Conservation (phyloP, 2,888 invertebrate genomes). For the Agrilus biguttatus region DNA sequence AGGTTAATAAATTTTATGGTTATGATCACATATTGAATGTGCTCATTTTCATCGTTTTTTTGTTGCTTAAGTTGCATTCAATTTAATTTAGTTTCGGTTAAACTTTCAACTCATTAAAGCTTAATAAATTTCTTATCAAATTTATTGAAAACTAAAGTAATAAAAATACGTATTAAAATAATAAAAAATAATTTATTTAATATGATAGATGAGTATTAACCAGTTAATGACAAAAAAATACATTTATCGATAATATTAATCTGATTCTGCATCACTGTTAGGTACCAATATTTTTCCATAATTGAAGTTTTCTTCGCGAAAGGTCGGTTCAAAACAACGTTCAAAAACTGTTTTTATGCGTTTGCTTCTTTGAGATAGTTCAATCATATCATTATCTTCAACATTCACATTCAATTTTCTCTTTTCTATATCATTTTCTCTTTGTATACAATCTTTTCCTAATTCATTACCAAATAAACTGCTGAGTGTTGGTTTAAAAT, state of each 20-base stretch:
- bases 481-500: not conserved
- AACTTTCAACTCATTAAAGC: too few relatives aligned
- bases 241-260: not conserved
- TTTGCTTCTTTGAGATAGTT: slow-evolving; percentile 36
- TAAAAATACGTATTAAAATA: too few relatives aligned
- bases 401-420: not conserved
- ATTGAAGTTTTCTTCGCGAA: slow-evolving; percentile 39
- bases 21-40: too few relatives aligned
- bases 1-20: not conserved
- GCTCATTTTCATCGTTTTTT: too few relatives aligned
- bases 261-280: slow-evolving; percentile 44
- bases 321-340: slow-evolving; percentile 61
- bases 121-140: too few relatives aligned
- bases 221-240: too few relatives aligned
- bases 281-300: slow-evolving; percentile 49
- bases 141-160: too few relatives aligned
- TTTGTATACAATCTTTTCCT: not conserved
- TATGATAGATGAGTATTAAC: too few relatives aligned
- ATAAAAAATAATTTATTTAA: too few relatives aligned
- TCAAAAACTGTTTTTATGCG: slow-evolving; percentile 50
- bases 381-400: slow-evolving; percentile 3
- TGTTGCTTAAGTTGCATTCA: too few relatives aligned
- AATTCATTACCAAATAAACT: not conserved
- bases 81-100: too few relatives aligned
- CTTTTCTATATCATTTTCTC: not conserved